phyloP scores from a whole-genome alignment of 2,797 vertebrate species.

The Taenioides sp. region DNA sequence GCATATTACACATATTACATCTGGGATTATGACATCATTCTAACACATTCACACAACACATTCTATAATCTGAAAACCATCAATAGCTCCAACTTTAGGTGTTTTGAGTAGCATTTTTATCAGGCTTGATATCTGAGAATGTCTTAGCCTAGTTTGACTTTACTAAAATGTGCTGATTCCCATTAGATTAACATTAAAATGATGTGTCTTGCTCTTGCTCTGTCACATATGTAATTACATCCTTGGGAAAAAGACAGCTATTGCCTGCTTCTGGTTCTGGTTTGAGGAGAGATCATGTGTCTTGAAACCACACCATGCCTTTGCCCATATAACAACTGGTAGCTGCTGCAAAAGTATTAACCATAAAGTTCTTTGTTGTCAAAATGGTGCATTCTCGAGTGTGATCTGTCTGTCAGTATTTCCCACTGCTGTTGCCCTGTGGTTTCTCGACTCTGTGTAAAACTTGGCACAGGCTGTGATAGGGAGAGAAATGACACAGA shows the following conservation, averaged over 20 bases:
- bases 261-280: neutral
- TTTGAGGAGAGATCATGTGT: constrained; percentile 14
- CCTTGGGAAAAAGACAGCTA: neutral
- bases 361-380: constrained; percentile 30
- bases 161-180: too few relatives aligned
- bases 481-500: constrained; percentile 45
- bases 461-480: constrained; percentile 51
- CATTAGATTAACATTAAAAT: too few relatives aligned
- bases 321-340: constrained; percentile 42
- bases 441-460: constrained; percentile 56
- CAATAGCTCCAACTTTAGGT: too few relatives aligned
- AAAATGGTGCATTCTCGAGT: constrained; percentile 41
- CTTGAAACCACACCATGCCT: constrained; percentile 45
- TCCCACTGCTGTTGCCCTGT: constrained; percentile 45
- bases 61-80: too few relatives aligned
- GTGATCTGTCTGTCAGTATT: constrained; percentile 41
- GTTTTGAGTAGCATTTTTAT: too few relatives aligned
- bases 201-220: too few relatives aligned
- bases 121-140: too few relatives aligned
- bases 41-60: too few relatives aligned
- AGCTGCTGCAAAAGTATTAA: constrained; percentile 53
- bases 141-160: too few relatives aligned
- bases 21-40: too few relatives aligned
- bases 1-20: too few relatives aligned
- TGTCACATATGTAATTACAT: too few relatives aligned